Base-by-base conservation (phyloP, 1,140 invertebrate species). In the Nephila pilipes region DNA sequence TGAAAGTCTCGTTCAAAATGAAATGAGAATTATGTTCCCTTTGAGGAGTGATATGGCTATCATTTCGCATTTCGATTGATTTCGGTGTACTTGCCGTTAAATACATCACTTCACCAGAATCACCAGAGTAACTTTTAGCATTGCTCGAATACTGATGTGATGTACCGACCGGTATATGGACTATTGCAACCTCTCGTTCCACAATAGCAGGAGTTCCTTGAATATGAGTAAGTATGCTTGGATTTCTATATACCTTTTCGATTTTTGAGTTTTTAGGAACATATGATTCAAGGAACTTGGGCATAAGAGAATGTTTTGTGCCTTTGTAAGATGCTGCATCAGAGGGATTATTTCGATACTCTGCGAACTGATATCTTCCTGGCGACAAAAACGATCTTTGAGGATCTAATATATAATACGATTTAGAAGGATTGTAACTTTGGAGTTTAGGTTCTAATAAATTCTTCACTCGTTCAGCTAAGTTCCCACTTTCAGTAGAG, bases 111-210 rank as follows among this genome's bases (percentile, higher is more conserved):
- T 22, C 29, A 75, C 18, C 16, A 85, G 10, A 22, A 29, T 65
- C 25, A n/a, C 18, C 55, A 36, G 36, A 18, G 58, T 87, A 65
- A 12, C 25, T 58, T 36, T 36, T 36, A 46, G 22, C 16, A 69
- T 55, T 20, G 38, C 32, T 38, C n/a, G 75, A 29, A 46, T 60
- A 81, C 6, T 90, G 46, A 4, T n/a, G 3, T 20, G 58, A 58
- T 18, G 16, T 57, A n/a, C n/a, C n/a, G 6, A 87, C 54, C 12
- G 91, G 91, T 36, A 93, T 69, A 22, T 93, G 91, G 14, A 93
- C 36, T 14, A 93, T 87, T 18, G 83, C 63, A 54, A 93, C 91
- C 29, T 93, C 91, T 60, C 85, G 20, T n/a, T 93, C 81, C 5
- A 93, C 83, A 2, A 93, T 16, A 32, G 91, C 55, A 12, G 91